Evolutionary conservation across 2,888 invertebrate species (phyloP), one percentile per base, ranked within the genome.

Genomic region (Caenorhabditis sulstoni): DNA sequence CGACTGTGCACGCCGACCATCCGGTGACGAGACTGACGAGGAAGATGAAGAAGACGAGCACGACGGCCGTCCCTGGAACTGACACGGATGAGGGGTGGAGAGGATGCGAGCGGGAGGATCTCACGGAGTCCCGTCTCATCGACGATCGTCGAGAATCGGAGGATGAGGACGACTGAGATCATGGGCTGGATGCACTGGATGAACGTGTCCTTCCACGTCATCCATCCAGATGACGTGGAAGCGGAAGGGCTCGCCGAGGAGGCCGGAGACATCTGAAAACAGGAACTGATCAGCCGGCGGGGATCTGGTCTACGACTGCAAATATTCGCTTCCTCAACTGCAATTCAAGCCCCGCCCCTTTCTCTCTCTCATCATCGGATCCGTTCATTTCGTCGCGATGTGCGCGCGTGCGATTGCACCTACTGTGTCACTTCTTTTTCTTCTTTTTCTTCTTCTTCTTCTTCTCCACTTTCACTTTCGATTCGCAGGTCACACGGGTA

Each of bases 161-260:
- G 58, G 1, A 80, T 47, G 0, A 80, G 62, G 11, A 80, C 80
- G 52, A 80, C 62, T 0, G 80, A 70, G 16, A 80, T 35, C 80
- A 80, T 80, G 11, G 80, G 80, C 53, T 80, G 80, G 3, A 64
- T 70, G 45, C 58, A 66, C 22, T 74, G 71, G 9, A 75, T n/a
- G n/a, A 80, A 71, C 1, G 65, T 59, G 50, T 80, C 80, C 14
- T 55, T 66, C 80, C 80, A 80, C 12, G 64, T 75, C 74, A 75
- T 75, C 79, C 74, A 79, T 20, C 50, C 62, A 9, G 71, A 41
- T n/a, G 65, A 55, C 20, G 35, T 44, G 20, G 55, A 23, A 16
- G 9, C 47, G 5, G 18, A 16, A 0, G 58, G 52, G 9, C 65
- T 53, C 11, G 35, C 52, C 59, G n/a, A n/a, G n/a, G n/a, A n/a